Percentiles rank a stretch among this genome's conserved stretches.
Conservation (phyloP, 2,888 invertebrate species). For the Syritta pipiens region DNA sequence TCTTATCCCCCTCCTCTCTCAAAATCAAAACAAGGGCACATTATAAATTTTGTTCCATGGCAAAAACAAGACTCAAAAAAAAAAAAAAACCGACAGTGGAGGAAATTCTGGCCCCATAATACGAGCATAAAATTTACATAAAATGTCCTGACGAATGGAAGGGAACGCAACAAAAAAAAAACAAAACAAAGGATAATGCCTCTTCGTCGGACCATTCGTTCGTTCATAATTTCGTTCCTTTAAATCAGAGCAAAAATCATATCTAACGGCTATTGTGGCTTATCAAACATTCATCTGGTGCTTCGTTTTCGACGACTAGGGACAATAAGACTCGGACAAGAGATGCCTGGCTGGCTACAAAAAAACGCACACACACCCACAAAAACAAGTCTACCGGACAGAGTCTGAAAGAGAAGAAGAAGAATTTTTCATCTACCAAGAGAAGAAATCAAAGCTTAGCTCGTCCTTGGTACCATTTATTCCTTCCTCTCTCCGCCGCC, state of each 20-base stretch:
- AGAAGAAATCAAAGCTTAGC: slow-evolving; percentile 20
- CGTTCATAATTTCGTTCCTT: slow-evolving; percentile 8
- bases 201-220: slow-evolving; percentile 27
- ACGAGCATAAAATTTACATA: slow-evolving; percentile 63
- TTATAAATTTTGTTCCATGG: slow-evolving; percentile 31
- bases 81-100: no score
- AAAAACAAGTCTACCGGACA: neutral
- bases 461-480: slow-evolving; percentile 19
- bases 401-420: neutral
- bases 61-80: slow-evolving; percentile 3
- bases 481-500: neutral
- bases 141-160: slow-evolving; percentile 24
- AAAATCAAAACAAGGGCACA: slow-evolving; percentile 37
- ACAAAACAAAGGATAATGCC: slow-evolving; percentile 21
- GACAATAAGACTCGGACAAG: no score
- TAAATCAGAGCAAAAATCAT: slow-evolving; percentile 59
- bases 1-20: no score
- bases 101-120: slow-evolving; percentile 40
- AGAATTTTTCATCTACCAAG: neutral
- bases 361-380: neutral
- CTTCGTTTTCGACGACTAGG: slow-evolving; percentile 25
- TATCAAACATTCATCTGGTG: slow-evolving; percentile 61
- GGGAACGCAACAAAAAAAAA: neutral
- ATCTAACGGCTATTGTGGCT: slow-evolving; percentile 62
- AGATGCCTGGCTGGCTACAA: neutral